These are phyloP conservation scores for Oceanodroma leucorhoa DNA, from an alignment of 2,797 vertebrate genomes.

Conservation along the genomic window DNA sequence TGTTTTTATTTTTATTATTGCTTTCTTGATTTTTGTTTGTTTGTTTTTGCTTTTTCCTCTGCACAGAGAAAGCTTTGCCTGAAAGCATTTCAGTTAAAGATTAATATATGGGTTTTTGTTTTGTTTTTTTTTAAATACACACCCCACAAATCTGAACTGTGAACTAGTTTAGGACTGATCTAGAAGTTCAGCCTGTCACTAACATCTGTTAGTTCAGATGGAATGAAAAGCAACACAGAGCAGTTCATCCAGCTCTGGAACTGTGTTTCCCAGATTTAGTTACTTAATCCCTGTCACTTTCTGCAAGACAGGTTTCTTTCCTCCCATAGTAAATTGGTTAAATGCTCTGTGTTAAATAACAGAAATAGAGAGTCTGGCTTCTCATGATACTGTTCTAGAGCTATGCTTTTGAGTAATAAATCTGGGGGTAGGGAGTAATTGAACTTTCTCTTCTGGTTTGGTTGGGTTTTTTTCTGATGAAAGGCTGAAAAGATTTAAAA, in stretches of 20 bases:
- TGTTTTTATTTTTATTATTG: background rate
- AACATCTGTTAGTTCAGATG: background rate
- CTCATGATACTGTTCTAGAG: background rate
- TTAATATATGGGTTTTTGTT: background rate
- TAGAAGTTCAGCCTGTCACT: background rate
- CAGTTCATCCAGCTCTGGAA: background rate
- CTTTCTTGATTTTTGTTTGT: background rate
- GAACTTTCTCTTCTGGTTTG: background rate
- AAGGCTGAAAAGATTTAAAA: background rate
- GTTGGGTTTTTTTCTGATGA: background rate
- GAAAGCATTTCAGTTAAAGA: background rate
- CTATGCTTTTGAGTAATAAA: background rate
- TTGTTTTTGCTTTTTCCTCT: background rate
- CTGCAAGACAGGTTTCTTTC: background rate
- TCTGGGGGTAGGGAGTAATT: background rate
- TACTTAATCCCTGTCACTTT: background rate
- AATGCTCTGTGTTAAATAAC: background rate
- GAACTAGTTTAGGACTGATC: background rate
- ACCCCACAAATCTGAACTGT: background rate
- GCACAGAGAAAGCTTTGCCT: background rate
- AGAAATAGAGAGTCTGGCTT: background rate
- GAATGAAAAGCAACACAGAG: background rate
- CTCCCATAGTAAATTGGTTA: background rate
- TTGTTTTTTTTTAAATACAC: background rate
- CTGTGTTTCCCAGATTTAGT: background rate